A percentile compares a stretch with the other conserved stretches of the same genome.
phyloP scores from a whole-genome alignment of 2,888 invertebrate species.

The Eristalis intricaria region DNA sequence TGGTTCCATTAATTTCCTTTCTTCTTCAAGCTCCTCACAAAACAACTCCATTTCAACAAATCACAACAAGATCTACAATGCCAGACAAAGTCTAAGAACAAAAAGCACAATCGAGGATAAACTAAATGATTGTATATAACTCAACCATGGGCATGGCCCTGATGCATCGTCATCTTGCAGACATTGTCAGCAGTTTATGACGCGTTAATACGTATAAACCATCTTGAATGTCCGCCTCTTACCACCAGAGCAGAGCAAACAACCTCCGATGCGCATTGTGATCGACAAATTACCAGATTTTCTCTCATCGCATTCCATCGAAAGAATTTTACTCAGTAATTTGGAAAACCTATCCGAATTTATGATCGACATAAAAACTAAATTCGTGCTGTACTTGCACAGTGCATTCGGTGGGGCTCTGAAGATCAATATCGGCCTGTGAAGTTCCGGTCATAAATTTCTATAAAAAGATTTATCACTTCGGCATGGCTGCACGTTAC shows the following conservation, averaged over 20 bases:
- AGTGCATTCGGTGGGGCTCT: constrained; percentile 36
- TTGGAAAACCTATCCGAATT: constrained; percentile 3
- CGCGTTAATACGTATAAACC: too few relatives aligned
- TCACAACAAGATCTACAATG: too few relatives aligned
- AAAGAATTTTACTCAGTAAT: neutral
- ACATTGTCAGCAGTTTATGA: too few relatives aligned
- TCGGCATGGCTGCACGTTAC: constrained; percentile 7
- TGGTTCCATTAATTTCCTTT: neutral
- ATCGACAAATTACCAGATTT: neutral
- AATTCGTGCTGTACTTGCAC: neutral
- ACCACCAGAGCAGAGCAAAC: too few relatives aligned
- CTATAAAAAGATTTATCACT: constrained; percentile 45
- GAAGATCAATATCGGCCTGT: constrained; percentile 25
- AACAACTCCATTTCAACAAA: too few relatives aligned
- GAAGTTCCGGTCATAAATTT: constrained; percentile 52
- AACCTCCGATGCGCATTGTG: neutral
- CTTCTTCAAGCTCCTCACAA: neutral
- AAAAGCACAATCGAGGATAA: too few relatives aligned
- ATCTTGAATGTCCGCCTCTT: neutral
- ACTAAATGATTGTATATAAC: too few relatives aligned
- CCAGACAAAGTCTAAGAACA: too few relatives aligned
- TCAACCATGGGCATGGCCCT: too few relatives aligned
- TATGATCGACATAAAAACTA: constrained; percentile 22
- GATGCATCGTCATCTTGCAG: too few relatives aligned
- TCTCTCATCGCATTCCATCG: neutral